These are phyloP conservation scores for Saimiri boliviensis DNA, from an alignment of 2,113 vertebrate species.

Conservation along the genomic window DNA sequence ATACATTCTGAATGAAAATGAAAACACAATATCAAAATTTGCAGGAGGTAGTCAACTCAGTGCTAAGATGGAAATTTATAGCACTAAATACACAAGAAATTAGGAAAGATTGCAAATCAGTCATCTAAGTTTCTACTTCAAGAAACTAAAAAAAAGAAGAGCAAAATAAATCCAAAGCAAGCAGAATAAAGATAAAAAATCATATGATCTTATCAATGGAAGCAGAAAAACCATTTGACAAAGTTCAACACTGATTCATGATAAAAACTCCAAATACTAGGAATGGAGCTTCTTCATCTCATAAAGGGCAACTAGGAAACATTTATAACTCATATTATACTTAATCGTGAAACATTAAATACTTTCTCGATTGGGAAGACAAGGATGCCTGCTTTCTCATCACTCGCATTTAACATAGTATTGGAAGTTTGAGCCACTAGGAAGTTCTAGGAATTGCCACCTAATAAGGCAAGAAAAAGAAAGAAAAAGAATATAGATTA, in stretches of 20 bases:
- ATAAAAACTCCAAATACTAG: background rate
- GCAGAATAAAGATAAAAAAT: background rate
- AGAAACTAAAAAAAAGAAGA: background rate
- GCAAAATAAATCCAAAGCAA: background rate
- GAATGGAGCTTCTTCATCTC: background rate
- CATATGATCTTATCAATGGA: background rate
- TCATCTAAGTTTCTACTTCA: background rate
- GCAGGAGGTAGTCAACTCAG: background rate
- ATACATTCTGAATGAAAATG: background rate
- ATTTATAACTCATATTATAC: background rate
- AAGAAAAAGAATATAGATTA: background rate
- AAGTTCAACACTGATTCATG: background rate
- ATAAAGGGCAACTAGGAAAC: background rate
- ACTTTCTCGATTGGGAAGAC: background rate
- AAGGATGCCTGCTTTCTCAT: background rate
- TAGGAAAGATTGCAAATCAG: background rate
- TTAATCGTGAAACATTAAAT: background rate
- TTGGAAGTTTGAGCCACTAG: background rate
- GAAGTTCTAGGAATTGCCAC: background rate
- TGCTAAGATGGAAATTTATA: background rate
- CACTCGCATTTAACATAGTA: background rate
- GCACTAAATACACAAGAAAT: background rate
- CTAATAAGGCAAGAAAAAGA: background rate
- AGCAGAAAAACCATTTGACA: background rate
- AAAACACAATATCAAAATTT: background rate